phyloP scores from a whole-genome alignment of 2,888 invertebrate genomes.

The Julus scanicus region DNA sequence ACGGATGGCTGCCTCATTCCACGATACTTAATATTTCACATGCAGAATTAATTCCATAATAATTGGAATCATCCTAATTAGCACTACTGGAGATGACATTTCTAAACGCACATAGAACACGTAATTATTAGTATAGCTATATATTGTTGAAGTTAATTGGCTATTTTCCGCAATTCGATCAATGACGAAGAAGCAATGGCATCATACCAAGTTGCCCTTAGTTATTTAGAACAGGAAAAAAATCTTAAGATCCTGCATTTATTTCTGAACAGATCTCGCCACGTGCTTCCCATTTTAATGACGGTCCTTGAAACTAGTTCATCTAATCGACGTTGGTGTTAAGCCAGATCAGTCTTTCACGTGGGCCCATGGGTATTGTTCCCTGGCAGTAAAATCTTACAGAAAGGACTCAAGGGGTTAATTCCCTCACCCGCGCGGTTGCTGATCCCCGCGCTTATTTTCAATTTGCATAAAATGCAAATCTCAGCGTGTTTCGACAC shows the following conservation, averaged over 20 bases:
- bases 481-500: background rate
- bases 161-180: no score
- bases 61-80: background rate
- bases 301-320: background rate
- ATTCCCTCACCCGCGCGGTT: background rate
- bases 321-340: background rate
- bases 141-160: no score
- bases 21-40: no score
- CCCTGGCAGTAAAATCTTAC: background rate
- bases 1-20: no score
- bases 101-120: background rate
- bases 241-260: no score
- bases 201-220: no score
- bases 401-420: background rate
- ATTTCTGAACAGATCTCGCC: background rate
- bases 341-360: background rate
- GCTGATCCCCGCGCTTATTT: background rate
- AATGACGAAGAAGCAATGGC: no score
- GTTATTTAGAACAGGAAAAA: no score
- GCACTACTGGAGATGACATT: background rate
- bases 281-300: constrained; percentile 25
- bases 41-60: background rate
- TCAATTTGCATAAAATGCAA: constrained; percentile 33
- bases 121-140: no score
- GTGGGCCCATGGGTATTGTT: background rate